Base-by-base conservation (phyloP, 1,140 invertebrate genomes). In the Mizuhopecten yessoensis region DNA sequence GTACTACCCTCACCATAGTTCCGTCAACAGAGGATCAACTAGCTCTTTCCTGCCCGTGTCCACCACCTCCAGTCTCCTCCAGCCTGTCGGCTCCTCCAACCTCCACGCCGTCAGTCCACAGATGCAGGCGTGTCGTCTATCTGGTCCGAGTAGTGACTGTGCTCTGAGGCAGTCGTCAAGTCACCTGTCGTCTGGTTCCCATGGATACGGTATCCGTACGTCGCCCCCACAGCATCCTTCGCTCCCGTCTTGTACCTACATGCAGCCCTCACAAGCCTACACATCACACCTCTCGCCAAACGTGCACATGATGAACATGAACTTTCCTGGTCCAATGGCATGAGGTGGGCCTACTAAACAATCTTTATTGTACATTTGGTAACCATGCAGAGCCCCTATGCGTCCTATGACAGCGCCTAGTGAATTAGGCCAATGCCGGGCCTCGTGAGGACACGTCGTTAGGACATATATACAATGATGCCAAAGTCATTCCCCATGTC, bases 231-330 rank as follows among this genome's bases (percentile, higher is more conserved):
- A 93, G 39, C 95, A 95, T 88, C 94, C 94, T 34, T 94, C 94
- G 1, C 91, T 95, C 33, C 94, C 95, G 9, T 95, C 95, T 75
- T 95, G 95, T 88, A 95, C 95, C 3, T 95, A 95, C 92, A 95
- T 95, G 95, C 95, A 95, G 90, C 93, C 95, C 13, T 90, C 94
- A 33, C 95, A 95, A 36, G 92, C 93, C 3, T 95, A 95, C 86
- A 92, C 95, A 7, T 86, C 93, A 34, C 94, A 94, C 75, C 92
- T 95, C 3, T 93, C 94, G 9, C 93, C 95, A 86, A 95, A 95
- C 92, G 93, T 95, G 90, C 94, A 95, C 90, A 95, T 95, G 95
- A 95, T 95, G 95, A 95, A 95, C 89, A 95, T 95, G 94, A 95
- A 94, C 91, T 95, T 95, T 93, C 90, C 94, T 33, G 94, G 94